Base-by-base conservation (phyloP, 2,888 invertebrate genomes). In the Cerceris ruficornis region DNA sequence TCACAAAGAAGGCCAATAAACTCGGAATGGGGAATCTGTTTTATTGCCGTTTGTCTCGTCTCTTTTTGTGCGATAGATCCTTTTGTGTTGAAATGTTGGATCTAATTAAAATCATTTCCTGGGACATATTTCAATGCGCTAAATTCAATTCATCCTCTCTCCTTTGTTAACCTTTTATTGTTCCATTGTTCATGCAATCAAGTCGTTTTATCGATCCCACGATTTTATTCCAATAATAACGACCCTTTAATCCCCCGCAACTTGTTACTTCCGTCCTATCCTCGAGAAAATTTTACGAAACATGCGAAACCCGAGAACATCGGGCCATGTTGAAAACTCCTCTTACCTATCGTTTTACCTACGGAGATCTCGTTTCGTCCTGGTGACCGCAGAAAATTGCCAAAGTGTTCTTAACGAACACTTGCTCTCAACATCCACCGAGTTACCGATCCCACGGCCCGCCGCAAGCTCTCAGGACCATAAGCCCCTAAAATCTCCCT, bases 281-380 rank as follows among this genome's bases (percentile, higher is more conserved):
- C 28, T 28, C 28, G 28, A 28, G 28, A 1, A 28, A 28, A 28
- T 28, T 28, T 28, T 28, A 28, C 28, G 28, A 28, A 28, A 28
- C 28, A 28, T 28, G 28, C 28, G 28, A 28, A 28, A 28, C 28
- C 28, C 28, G 28, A 28, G 28, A 28, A 4, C 28, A 54, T 54
- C 14, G 7, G n/a, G n/a, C n/a, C 13, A 46, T 2, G 46, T 46
- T 8, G 13, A 46, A 8, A 13, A 46, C 46, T 46, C 8, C 9
- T 46, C 13, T 46, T 46, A 46, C 9, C 1, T 46, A 46, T 46
- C 13, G 13, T 46, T 8, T 46, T 46, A 28, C 28, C 28, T 28
- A 28, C 28, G 4, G 28, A 28, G 75, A 75, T 84, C 59, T 78
- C 80, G 84, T 80, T 80, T 86, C 82, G 85, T 85, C 86, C 85